Evolutionary conservation across 2,797 vertebrate genomes (phyloP), one percentile per base, ranked within the genome.

Genomic region (Cossypha niveicapilla): DNA sequence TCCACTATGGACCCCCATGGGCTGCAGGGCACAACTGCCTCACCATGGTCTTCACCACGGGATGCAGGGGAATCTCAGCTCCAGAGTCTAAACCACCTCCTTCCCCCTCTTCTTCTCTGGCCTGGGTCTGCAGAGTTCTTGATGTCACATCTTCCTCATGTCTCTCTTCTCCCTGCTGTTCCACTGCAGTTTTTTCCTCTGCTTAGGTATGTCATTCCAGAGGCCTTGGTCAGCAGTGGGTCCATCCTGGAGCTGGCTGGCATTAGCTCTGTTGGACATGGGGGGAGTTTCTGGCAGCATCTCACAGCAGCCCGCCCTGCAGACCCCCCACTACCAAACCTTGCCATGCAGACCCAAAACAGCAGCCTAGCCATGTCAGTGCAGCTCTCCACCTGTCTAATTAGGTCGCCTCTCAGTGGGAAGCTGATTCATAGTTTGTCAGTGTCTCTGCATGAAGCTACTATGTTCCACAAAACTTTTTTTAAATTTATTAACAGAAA

Each of bases 41-140:
- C 25, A n/a, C 18, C 0, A 0, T 13, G 16, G 5, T 16, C 37
- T 37, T 17, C 44, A 41, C 11, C 22, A 16, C 0, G 0, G 37
- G 3, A 3, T 68, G 37, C 22, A 57, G 13, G 8, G 3, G 39
- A 80, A 63, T 35, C 28, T 61, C 44, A 42, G 27, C 11, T 70
- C 34, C n/a, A 5, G 10, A 18, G 11, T 8, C 39, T 28, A 45
- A 7, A 53, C 16, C 10, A 30, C 3, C 7, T 70, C 16, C 22
- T 63, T 21, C 10, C n/a, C 2, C 2, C 24, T 11, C 35, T 60
- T 53, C 21, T 47, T 45, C 34, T 32, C 13, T 53, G 39, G 42
- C n/a, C 34, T 53, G 37, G 6, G 27, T 37, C 45, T 86, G 27
- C 39, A 71, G n/a, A 47, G 8, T 12, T 57, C 17, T 63, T 70